These are phyloP conservation scores for Dolomedes plantarius DNA, from an alignment of 2,888 invertebrate genomes.

Conservation along the genomic window DNA sequence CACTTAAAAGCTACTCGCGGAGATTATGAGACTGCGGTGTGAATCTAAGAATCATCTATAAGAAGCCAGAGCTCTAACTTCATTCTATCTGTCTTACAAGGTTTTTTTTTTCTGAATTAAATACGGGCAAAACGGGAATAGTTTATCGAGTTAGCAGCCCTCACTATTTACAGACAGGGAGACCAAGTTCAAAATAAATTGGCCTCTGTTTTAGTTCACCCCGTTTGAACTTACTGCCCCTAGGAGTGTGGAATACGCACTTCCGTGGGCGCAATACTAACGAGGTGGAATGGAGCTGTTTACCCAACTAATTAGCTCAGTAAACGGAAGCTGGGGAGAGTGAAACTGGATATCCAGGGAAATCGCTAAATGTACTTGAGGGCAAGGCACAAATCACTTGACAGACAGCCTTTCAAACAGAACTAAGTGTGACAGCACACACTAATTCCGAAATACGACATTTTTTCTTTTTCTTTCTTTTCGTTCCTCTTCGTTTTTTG, in stretches of 20 bases:
- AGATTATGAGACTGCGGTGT: too few species aligned
- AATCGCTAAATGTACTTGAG: neutral
- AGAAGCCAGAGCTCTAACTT: too few species aligned
- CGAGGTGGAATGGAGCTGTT: slow-evolving; percentile 64
- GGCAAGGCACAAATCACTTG: neutral
- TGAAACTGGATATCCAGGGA: neutral
- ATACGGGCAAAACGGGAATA: too few species aligned
- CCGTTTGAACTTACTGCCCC: neutral
- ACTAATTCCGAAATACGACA: neutral
- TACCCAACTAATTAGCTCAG: slow-evolving; percentile 60
- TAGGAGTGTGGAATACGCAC: neutral
- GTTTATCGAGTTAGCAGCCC: too few species aligned
- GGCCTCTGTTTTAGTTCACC: too few species aligned
- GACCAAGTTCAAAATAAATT: neutral
- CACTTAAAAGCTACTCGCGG: too few species aligned
- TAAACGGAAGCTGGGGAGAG: slow-evolving; percentile 48
- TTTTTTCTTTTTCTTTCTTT: too few species aligned
- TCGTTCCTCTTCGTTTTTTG: too few species aligned
- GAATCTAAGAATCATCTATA: too few species aligned
- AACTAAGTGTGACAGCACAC: neutral
- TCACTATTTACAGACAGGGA: too few species aligned
- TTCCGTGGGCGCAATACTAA: slow-evolving; percentile 22
- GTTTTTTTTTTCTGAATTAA: too few species aligned
- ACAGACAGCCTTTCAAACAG: neutral
- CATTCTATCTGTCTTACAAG: too few species aligned